Percentiles rank a stretch among this genome's conserved stretches.
Conservation (phyloP, 2,797 vertebrate genomes). For the Microctenopoma stevenorrisi region DNA sequence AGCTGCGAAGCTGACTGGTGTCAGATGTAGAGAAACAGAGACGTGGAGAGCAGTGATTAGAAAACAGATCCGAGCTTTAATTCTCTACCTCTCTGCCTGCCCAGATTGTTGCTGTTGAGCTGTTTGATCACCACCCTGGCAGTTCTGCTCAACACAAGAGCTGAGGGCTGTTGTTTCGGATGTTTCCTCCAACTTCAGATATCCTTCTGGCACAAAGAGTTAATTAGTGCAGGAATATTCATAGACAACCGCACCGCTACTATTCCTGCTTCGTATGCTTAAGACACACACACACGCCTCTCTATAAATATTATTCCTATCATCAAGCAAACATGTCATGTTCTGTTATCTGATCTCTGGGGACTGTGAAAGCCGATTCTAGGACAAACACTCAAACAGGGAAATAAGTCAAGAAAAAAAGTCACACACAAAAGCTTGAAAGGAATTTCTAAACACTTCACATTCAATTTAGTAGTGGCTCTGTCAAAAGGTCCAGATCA, state of each 20-base stretch:
- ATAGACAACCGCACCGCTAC: constrained; percentile 44
- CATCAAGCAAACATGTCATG: constrained; percentile 47
- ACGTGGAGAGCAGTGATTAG: constrained; percentile 79
- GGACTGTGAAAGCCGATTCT: constrained; percentile 26
- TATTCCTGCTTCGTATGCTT: constrained; percentile 35
- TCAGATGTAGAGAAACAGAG: constrained; percentile 71
- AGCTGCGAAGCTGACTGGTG: constrained; percentile 64
- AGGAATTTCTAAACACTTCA: constrained; percentile 78
- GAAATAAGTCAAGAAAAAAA: constrained; percentile 65
- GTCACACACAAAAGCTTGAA: constrained; percentile 57
- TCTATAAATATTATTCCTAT: constrained; percentile 70
- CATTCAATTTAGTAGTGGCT: constrained; percentile 61
- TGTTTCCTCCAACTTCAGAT: constrained; percentile 60
- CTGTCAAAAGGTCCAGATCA: constrained; percentile 74
- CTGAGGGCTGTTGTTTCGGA: constrained; percentile 57
- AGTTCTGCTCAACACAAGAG: constrained; percentile 56
- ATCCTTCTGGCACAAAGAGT: constrained; percentile 53
- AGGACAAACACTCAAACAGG: constrained; percentile 62
- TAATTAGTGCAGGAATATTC: constrained; percentile 72
- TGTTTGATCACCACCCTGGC: constrained; percentile 76
- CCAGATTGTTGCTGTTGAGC: constrained; percentile 72
- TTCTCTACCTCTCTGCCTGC: constrained; percentile 70
- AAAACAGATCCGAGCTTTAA: constrained; percentile 79
- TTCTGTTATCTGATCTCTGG: constrained; percentile 40
- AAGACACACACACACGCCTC: constrained; percentile 1